These are phyloP conservation scores for Dendroctonus valens DNA, from an alignment of 1,140 invertebrate species.

Conservation along the genomic window DNA sequence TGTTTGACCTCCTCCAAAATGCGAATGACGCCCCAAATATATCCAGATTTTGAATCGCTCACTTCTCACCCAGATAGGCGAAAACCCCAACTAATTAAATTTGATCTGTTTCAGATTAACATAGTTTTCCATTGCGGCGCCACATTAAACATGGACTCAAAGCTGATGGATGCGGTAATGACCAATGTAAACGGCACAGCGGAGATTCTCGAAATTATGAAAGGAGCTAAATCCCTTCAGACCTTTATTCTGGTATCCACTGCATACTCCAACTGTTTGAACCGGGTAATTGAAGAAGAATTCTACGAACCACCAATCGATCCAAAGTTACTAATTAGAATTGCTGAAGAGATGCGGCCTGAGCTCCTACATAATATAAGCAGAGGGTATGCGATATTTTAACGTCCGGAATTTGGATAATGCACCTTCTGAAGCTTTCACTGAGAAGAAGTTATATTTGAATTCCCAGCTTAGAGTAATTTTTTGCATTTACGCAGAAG, in stretches of 20 bases:
- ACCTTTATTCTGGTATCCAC: conserved; percentile 78
- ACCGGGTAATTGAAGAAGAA: conserved; percentile 65
- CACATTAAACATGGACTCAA: conserved; percentile 61
- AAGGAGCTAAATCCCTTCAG: conserved; percentile 43
- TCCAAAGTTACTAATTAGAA: conserved; percentile 30
- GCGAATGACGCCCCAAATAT: too few species aligned
- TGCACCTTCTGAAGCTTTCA: too few species aligned
- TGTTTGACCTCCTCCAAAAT: too few species aligned
- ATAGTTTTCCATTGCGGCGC: conserved; percentile 81
- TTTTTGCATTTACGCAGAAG: too few species aligned
- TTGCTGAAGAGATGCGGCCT: conserved; percentile 25
- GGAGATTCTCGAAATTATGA: conserved; percentile 51
- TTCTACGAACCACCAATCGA: conserved; percentile 47
- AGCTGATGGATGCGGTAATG: conserved; percentile 53
- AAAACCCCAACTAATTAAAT: background rate
- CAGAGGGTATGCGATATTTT: conserved; percentile 20
- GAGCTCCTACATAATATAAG: conserved; percentile 28
- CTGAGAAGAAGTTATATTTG: too few species aligned
- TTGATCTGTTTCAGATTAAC: conserved; percentile 28
- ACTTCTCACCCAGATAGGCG: too few species aligned
- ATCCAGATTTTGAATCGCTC: too few species aligned
- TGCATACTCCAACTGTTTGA: conserved; percentile 76
- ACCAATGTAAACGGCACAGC: conserved; percentile 55
- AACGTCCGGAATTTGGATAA: background rate
- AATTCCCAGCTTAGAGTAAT: too few species aligned